phyloP scores from a whole-genome alignment of 2,113 vertebrate genomes.

The Halichoeres trimaculatus region DNA sequence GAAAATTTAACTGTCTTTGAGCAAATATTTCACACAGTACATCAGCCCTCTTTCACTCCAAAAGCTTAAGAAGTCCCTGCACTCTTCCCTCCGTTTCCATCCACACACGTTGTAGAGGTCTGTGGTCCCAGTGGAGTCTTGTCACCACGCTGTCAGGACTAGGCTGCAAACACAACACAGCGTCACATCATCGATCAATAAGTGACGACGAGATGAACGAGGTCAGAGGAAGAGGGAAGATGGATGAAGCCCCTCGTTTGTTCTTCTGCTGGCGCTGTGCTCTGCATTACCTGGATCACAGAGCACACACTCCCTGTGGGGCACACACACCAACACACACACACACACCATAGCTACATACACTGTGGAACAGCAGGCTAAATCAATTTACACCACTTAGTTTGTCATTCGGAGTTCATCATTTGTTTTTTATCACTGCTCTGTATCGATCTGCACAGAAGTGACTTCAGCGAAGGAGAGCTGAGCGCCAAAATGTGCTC shows the following conservation, averaged over 20 bases:
- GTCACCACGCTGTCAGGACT: conserved; percentile 60
- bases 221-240: conserved; percentile 68
- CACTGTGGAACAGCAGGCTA: conserved; percentile 30
- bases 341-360: conserved; percentile 54
- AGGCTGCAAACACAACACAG: conserved; percentile 63
- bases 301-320: conserved; percentile 78
- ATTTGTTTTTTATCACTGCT: conserved; percentile 53
- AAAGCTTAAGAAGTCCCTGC: neutral
- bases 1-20: too few relatives aligned
- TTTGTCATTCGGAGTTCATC: conserved; percentile 55
- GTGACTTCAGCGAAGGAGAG: neutral
- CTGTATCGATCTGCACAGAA: conserved; percentile 49
- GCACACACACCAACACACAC: conserved; percentile 31
- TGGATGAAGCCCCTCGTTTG: conserved; percentile 79
- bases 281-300: conserved; percentile 83
- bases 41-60: too few relatives aligned
- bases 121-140: conserved; percentile 46
- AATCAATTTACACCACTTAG: conserved; percentile 69
- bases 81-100: neutral
- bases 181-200: conserved; percentile 78
- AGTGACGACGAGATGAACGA: conserved; percentile 40
- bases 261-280: conserved; percentile 58
- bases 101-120: conserved; percentile 10
- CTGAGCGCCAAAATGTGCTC: neutral
- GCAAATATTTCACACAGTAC: too few relatives aligned